Evolutionary conservation across 1,140 invertebrate species (phyloP).

Genomic region (Drosophila ohnishii): DNA sequence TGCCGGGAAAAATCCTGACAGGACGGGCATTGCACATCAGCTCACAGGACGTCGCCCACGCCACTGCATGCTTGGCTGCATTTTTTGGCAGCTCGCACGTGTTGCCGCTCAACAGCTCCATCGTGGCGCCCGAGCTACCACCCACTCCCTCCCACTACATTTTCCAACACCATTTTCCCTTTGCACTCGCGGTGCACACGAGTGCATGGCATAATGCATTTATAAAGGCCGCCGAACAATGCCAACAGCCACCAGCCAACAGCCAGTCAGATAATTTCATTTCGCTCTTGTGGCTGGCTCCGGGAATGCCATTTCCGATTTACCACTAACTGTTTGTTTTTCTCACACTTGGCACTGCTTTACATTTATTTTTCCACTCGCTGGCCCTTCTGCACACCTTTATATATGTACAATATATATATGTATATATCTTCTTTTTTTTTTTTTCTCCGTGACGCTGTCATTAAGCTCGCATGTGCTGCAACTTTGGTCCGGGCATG

Average conservation of each 20-base stretch:
- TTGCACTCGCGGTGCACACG: conserved; percentile 41
- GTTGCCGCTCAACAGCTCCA: conserved; percentile 47
- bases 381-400: not conserved
- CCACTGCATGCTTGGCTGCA: conserved; percentile 43
- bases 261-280: conserved; percentile 62
- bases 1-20: conserved; percentile 4
- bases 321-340: conserved; percentile 64
- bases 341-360: conserved; percentile 52
- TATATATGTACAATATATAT: not conserved
- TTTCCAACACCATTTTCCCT: not conserved
- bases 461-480: conserved; percentile 59
- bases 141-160: conserved; percentile 4
- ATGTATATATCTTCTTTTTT: not conserved
- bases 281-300: conserved; percentile 32
- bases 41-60: conserved; percentile 43
- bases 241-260: conserved; percentile 45
- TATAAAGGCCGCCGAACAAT: conserved; percentile 67
- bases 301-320: conserved; percentile 60
- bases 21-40: conserved; percentile 35
- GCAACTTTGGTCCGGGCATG: conserved; percentile 63
- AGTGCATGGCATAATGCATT: conserved; percentile 75
- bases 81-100: conserved; percentile 53
- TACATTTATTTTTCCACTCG: conserved; percentile 31
- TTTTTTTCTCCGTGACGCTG: conserved; percentile 20
- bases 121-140: not conserved